These are phyloP conservation scores for Platalea minor DNA, from an alignment of 2,797 vertebrate genomes.

Conservation along the genomic window DNA sequence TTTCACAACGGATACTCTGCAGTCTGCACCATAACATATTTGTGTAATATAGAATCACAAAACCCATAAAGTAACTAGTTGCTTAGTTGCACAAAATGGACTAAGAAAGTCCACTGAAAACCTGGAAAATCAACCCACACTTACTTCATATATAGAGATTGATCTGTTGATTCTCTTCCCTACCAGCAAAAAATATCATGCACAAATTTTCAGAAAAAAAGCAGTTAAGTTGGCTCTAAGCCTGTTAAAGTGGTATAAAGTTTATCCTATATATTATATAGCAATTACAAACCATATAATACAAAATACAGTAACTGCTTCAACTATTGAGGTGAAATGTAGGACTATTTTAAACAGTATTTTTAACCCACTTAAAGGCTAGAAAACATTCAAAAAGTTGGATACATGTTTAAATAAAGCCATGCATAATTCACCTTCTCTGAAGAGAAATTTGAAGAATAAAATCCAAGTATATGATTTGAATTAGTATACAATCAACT, in stretches of 20 bases:
- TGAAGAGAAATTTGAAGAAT: background rate
- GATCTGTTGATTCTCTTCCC: background rate
- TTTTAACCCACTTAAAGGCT: background rate
- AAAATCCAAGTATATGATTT: background rate
- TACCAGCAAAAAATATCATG: background rate
- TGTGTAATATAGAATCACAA: background rate
- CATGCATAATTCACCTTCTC: background rate
- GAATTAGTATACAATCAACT: background rate
- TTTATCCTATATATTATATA: background rate
- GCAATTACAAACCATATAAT: background rate
- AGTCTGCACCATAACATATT: background rate
- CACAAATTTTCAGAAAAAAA: background rate
- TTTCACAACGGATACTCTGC: background rate
- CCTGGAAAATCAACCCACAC: background rate
- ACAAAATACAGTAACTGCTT: background rate
- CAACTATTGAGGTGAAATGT: background rate
- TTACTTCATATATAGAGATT: background rate
- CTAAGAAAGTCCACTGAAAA: background rate
- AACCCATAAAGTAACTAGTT: background rate
- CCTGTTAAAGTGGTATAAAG: background rate
- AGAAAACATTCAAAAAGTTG: background rate
- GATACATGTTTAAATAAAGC: background rate
- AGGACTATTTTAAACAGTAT: background rate
- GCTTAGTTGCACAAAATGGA: background rate
- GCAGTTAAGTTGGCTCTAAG: background rate